These are phyloP conservation scores for Cottus gobio DNA, from an alignment of 2,113 vertebrate species.

Conservation along the genomic window DNA sequence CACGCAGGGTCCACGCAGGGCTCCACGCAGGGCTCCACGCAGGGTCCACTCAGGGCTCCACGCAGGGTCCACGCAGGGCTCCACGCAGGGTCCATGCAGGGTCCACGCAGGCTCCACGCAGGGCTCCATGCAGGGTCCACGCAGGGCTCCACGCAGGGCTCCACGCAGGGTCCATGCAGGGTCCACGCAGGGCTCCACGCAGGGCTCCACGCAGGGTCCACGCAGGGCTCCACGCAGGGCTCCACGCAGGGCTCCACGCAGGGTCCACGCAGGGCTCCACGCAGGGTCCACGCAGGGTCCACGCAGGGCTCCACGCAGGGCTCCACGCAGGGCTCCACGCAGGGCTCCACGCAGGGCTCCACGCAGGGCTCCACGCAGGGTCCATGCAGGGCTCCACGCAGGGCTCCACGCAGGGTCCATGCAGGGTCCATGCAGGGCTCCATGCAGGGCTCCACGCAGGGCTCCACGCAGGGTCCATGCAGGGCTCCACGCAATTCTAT, in stretches of 20 bases:
- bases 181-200: no score
- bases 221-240: background rate
- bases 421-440: no score
- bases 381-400: no score
- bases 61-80: no score
- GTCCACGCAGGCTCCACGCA: no score
- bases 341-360: background rate
- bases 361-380: background rate
- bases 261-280: background rate
- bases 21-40: background rate
- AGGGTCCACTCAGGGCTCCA: no score
- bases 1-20: no score
- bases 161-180: no score
- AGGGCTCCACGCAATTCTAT: background rate
- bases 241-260: background rate
- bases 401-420: background rate
- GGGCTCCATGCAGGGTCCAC: background rate
- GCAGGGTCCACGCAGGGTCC: no score
- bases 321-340: background rate
- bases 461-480: background rate
- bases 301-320: no score
- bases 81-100: no score
- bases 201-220: background rate
- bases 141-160: no score
- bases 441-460: background rate